Evolutionary conservation across 2,888 invertebrate genomes (phyloP).

Genomic region (Allophyes oxyacanthae): DNA sequence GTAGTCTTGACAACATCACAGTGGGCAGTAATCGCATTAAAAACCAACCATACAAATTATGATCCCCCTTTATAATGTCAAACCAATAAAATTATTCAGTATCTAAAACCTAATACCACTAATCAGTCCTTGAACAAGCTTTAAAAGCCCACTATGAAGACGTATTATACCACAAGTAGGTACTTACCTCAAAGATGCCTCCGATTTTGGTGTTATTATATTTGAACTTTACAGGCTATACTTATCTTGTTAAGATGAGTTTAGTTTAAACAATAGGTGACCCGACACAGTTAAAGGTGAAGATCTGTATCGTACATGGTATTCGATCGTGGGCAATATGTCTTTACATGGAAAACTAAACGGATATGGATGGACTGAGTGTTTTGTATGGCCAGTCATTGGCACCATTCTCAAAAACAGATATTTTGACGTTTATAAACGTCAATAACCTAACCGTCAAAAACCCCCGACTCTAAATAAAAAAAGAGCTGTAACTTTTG

Average conservation of each 20-base stretch:
- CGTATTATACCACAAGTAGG: constrained; percentile 16
- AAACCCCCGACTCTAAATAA: too few relatives aligned
- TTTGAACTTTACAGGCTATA: constrained; percentile 35
- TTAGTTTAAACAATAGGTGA: constrained; percentile 35
- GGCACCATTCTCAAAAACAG: too few relatives aligned
- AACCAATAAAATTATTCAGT: too few relatives aligned
- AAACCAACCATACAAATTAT: too few relatives aligned
- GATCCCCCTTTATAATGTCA: too few relatives aligned
- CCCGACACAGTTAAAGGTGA: constrained; percentile 7
- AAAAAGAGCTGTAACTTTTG: too few relatives aligned
- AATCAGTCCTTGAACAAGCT: background rate
- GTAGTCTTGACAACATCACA: too few relatives aligned
- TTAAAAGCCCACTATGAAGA: constrained; percentile 19
- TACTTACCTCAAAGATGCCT: background rate
- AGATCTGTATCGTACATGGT: constrained; percentile 16
- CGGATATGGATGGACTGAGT: background rate
- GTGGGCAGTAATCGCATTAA: too few relatives aligned
- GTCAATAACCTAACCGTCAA: too few relatives aligned
- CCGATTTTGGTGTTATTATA: constrained; percentile 35
- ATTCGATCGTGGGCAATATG: background rate
- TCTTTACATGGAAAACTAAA: background rate
- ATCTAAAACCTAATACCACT: too few relatives aligned
- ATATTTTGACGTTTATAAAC: background rate
- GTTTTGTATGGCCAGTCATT: too few relatives aligned
- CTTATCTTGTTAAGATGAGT: constrained; percentile 18